Evolutionary conservation across 2,113 vertebrate genomes (phyloP).

Genomic region (Burhinus oedicnemus): DNA sequence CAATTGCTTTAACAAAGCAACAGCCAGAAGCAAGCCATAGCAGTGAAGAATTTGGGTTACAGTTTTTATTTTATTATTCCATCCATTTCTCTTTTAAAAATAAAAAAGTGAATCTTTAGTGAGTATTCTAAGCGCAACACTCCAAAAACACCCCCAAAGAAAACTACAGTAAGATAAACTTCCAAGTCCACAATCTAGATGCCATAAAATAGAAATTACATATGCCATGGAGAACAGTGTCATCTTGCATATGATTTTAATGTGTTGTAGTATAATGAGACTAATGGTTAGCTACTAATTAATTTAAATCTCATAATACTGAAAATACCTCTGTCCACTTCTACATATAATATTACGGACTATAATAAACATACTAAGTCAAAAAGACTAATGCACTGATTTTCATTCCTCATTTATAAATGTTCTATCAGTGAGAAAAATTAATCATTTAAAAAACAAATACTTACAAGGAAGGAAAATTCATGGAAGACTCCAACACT

Average conservation of each 20-base stretch:
- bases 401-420: slow-evolving; percentile 6
- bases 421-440: slow-evolving; percentile 8
- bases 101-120: not conserved
- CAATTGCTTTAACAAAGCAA: not conserved
- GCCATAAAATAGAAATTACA: not conserved
- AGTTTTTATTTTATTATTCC: not conserved
- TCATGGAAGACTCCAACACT: not conserved
- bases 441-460: not conserved
- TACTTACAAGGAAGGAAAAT: slow-evolving; percentile 31
- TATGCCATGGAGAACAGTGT: not conserved
- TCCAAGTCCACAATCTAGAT: not conserved
- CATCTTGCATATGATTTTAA: not conserved
- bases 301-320: slow-evolving; percentile 17
- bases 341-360: not conserved
- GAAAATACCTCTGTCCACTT: not conserved
- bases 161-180: not conserved
- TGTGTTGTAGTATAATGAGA: not conserved
- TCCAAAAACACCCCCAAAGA: not conserved
- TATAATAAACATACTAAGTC: not conserved
- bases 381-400: not conserved
- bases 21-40: not conserved
- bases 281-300: slow-evolving; percentile 18
- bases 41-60: not conserved
- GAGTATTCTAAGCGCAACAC: not conserved
- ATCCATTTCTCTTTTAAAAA: not conserved